Conservation (phyloP, 2,888 invertebrate genomes). For the Crocallis elinguaria region DNA sequence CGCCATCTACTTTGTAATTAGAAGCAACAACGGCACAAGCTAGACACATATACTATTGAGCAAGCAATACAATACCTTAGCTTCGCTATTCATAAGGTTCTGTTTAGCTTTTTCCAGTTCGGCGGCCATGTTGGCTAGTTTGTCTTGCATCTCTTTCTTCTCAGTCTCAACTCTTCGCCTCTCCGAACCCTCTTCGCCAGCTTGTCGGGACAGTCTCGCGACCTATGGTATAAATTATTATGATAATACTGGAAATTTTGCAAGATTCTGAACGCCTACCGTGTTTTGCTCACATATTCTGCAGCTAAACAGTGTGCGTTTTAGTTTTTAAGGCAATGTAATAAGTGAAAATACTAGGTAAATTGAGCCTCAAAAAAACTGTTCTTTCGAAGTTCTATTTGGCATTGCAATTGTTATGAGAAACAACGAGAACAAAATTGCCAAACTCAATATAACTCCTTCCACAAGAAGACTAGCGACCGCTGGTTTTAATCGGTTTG, state of each 20-base stretch:
- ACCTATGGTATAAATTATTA: slow-evolving; percentile 72
- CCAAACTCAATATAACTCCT: too few relatives aligned
- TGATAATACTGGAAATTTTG: neutral
- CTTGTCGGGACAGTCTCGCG: slow-evolving; percentile 92
- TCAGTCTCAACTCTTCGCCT: slow-evolving; percentile 89
- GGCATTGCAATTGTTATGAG: too few relatives aligned
- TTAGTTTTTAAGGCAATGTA: too few relatives aligned
- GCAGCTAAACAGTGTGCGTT: too few relatives aligned
- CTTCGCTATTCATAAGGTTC: slow-evolving; percentile 88
- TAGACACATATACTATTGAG: slow-evolving; percentile 3
- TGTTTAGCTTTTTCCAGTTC: slow-evolving; percentile 88
- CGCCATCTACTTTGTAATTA: neutral
- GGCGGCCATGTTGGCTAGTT: slow-evolving; percentile 86
- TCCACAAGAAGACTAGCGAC: too few relatives aligned
- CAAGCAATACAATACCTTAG: slow-evolving; percentile 80
- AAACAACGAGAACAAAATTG: too few relatives aligned
- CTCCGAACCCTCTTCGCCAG: slow-evolving; percentile 93
- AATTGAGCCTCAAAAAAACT: too few relatives aligned
- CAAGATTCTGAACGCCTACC: too few relatives aligned
- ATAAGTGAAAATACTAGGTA: too few relatives aligned
- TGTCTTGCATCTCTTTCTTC: slow-evolving; percentile 87
- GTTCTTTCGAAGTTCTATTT: too few relatives aligned
- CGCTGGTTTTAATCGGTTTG: too few relatives aligned
- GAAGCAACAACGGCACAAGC: slow-evolving; percentile 14
- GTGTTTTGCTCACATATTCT: too few relatives aligned